A percentile compares a stretch with the other conserved stretches of the same genome.
Conservation (phyloP, 1,140 invertebrate genomes). For the Andrena cerasifolii region DNA sequence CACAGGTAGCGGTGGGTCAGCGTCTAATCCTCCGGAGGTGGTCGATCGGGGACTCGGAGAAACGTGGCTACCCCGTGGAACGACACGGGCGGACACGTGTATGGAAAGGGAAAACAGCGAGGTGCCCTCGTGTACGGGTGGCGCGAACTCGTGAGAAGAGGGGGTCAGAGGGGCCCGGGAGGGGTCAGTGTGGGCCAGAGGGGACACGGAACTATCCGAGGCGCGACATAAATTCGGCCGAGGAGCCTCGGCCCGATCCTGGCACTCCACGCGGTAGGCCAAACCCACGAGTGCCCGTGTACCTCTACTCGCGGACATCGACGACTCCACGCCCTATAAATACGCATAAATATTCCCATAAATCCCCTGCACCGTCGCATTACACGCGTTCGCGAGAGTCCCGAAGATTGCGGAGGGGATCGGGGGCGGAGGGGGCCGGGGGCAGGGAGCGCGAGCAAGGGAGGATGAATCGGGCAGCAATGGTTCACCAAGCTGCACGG, state of each 20-base stretch:
- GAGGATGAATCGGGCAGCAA: neutral
- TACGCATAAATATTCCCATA: slow-evolving; percentile 74
- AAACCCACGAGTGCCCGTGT: slow-evolving; percentile 32
- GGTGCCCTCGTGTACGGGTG: slow-evolving; percentile 36
- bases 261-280: slow-evolving; percentile 24
- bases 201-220: slow-evolving; percentile 44
- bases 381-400: slow-evolving; percentile 57
- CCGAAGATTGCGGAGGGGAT: slow-evolving; percentile 1
- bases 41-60: neutral
- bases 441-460: neutral
- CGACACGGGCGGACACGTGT: slow-evolving; percentile 15
- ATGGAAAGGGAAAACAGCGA: neutral
- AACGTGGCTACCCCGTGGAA: neutral
- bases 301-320: slow-evolving; percentile 37
- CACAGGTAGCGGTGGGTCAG: no score
- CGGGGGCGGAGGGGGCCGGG: neutral
- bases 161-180: no score
- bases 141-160: slow-evolving; percentile 43
- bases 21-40: neutral
- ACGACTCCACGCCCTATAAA: slow-evolving; percentile 65
- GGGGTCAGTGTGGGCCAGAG: no score
- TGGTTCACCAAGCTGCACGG: slow-evolving; percentile 9
- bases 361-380: slow-evolving; percentile 67
- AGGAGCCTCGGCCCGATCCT: neutral
- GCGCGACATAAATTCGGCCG: slow-evolving; percentile 39